Base-by-base conservation (phyloP, 2,113 vertebrate species). In the Noctilio leporinus region DNA sequence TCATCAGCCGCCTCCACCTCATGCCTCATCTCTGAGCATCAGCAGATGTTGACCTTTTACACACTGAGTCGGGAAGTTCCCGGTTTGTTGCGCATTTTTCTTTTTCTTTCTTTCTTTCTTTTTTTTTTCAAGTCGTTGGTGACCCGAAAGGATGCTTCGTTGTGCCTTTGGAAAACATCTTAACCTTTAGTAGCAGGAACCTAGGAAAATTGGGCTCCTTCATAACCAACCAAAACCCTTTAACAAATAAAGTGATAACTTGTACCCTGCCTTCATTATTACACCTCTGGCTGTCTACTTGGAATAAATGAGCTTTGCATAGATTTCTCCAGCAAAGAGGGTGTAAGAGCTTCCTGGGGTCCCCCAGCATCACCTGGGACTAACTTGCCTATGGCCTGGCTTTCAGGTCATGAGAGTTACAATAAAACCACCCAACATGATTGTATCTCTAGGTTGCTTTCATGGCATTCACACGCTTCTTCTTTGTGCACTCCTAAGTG, bases 11-110 rank as follows among this genome's bases (percentile, higher is more conserved):
- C 97, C 19, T 92, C 98, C 98, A 98, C 96, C 95, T 93, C 98
- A 98, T 97, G 96, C 97, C 88, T 97, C 98, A 98, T 98, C 98
- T 98, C 97, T 98, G 98, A 98, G 98, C 98, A 98, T 98, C 98
- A 99, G 98, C 98, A 99, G 98, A 98, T 98, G 98, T 98, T 98
- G 98, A 98, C 98, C 98, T 98, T 98, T 98, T 98, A 98, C 98
- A 98, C 97, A 97, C 97, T 97, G 98, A 98, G 97, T 97, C 92
- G 96, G 97, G 97, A 98, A 98, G 98, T 97, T 96, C 97, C 97
- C 97, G 91, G 88, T 91, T 53, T 94, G 84, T 97, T 86, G 94
- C 51, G 53, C 72, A 86, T 80, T 81, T 40, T 89, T 89, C 90
- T 45, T 92, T 93, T 95, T 75, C 15, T 89, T 80, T 81, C 40